Base-by-base conservation (phyloP, 2,113 vertebrate species). In the Melospiza georgiana region DNA sequence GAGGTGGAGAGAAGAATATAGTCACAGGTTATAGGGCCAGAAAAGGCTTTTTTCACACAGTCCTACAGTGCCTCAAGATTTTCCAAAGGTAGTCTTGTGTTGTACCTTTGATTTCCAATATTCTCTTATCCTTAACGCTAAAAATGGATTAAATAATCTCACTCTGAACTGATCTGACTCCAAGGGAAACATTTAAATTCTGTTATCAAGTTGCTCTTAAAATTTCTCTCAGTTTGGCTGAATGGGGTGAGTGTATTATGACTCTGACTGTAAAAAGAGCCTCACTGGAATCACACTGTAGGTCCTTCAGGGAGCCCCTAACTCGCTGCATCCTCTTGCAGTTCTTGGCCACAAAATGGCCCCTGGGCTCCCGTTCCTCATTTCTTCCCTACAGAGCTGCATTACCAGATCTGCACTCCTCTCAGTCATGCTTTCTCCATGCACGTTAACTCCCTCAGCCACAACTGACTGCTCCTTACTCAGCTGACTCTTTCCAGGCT, bases 251-350 rank as follows among this genome's bases (percentile, higher is more conserved):
- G 7, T 39, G 62, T 24, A 24, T 39, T 58, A 63, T 9, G 22
- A 68, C n/a, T 76, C 33, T 81, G 35, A 80, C 49, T 44, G 24
- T 27, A 61, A 78, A 76, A 76, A 51, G 25, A 79, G 4, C 44
- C n/a, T 71, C 17, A 39, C 9, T 87, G 67, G 28, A 86, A 43
- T 71, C 21, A 43, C 31, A 28, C 15, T 48, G 9, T 1, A 2
- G 5, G 12, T 57, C 17, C 54, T 46, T 51, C 15, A 14, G 21
- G 31, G 7, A 94, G 12, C 39, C 31, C 28, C 79, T 85, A 37
- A 18, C 28, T 2, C 0, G 0, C 3, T 18, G 18, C 24, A 75
- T n/a, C 16, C 46, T n/a, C 58, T 66, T 49, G 39, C 12, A 76
- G 16, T 19, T 82, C 35, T 37, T 58, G 13, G 31, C 43, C 49